phyloP scores from a whole-genome alignment of 2,888 invertebrate species.

The Steinernema scapterisci region DNA sequence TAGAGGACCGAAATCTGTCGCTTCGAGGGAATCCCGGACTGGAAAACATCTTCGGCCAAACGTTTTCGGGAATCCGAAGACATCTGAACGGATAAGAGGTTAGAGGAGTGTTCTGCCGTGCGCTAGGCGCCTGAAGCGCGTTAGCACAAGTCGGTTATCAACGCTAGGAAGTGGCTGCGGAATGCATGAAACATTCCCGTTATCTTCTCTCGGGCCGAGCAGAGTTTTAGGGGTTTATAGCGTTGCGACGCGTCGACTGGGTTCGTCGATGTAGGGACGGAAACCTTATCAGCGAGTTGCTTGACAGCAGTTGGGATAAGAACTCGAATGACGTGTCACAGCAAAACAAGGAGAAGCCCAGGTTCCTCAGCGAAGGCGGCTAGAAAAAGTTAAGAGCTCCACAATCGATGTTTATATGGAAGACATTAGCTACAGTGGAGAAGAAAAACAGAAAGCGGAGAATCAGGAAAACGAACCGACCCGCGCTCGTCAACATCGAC shows the following conservation, averaged over 20 bases:
- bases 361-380: neutral
- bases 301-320: constrained; percentile 7
- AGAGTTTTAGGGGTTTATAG: constrained; percentile 29
- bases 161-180: neutral
- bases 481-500: neutral
- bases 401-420: neutral
- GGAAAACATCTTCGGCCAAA: neutral
- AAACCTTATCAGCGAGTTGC: constrained; percentile 16
- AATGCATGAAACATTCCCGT: constrained; percentile 21
- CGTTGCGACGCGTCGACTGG: constrained; percentile 19
- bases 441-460: neutral
- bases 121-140: neutral
- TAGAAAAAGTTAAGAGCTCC: neutral
- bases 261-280: constrained; percentile 21
- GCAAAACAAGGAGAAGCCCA: neutral
- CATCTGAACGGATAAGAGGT: constrained; percentile 3
- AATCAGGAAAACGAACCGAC: neutral
- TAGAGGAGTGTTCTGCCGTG: neutral
- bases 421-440: neutral
- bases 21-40: neutral
- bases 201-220: neutral
- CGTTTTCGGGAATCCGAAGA: constrained; percentile 19
- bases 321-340: neutral
- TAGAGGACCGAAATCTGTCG: neutral
- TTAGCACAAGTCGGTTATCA: constrained; percentile 11